Evolutionary conservation across 1,140 invertebrate species (phyloP), one percentile per base, ranked within the genome.

Genomic region (Polypedilum vanderplanki): DNA sequence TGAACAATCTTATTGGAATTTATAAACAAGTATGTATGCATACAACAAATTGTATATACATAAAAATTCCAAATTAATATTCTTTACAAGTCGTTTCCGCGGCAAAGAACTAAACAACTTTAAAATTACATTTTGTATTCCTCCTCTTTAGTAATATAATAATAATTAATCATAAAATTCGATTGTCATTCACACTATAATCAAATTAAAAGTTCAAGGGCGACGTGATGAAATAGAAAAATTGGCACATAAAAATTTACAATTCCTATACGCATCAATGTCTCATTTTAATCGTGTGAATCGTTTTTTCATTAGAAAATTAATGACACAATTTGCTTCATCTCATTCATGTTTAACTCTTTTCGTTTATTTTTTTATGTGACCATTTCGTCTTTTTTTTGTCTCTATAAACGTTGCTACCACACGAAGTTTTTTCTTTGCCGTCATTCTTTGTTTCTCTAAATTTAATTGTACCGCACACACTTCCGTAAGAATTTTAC

Each of bases 391-490:
- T 57, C 46, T 57, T 3, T 57, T 33, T 33, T n/a, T 33, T 3
- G 2, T 33, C 24, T 3, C 24, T n/a, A n/a, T n/a, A n/a, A 33
- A 57, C 46, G 46, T 33, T 33, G 24, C 46, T 57, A 57, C 46
- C 46, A 57, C 46, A 57, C 46, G 46, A 57, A 57, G 46, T 57
- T 57, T 57, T 57, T 57, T 57, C 46, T 57, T 33, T 33, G 24
- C 24, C 24, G 46, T 57, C n/a, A n/a, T 57, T 57, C 46, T n/a
- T 57, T 57, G 12, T n/a, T 12, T n/a, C 46, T 57, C 46, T 57
- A 57, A 57, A 57, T n/a, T 57, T 57, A 57, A 57, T 57, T 57
- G 46, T 57, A n/a, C 46, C 46, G 46, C 46, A 57, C 46, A 57
- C 46, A 33, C 24, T 33, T 57, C 12, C 12, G n/a, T 57, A 57